Base-by-base conservation (phyloP, 2,113 vertebrate species). In the Helogale parvula region DNA sequence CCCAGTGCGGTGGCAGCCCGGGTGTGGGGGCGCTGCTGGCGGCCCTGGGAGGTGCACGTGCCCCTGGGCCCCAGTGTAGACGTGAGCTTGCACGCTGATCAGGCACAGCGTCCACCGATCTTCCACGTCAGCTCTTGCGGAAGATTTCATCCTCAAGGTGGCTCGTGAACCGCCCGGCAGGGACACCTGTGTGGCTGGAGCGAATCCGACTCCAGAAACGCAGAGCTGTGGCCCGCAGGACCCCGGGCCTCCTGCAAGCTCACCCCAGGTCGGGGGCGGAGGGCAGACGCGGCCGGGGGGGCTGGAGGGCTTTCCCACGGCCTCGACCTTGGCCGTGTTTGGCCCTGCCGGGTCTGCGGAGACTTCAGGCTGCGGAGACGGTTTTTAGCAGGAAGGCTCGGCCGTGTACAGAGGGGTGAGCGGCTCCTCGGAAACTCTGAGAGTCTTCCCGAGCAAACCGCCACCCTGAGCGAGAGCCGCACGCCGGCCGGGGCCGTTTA, bases 191-290 rank as follows among this genome's bases (percentile, higher is more conserved):
- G 45, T 0, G 11, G 50, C 1, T 3, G 31, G 38, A 65, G 50
- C n/a, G 65, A 21, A 27, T 47, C 47, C 19, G 0, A 1, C 41
- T 74, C 72, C 41, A 60, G 69, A 60, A 21, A 31, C 0, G 0
- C 16, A 14, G 10, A 4, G 9, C 50, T 4, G 3, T 2, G 29
- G 21, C 7, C 23, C 29, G 3, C 0, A 0, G 66, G 7, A 3
- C 23, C 1, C 16, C 7, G 12, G n/a, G 52, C 29, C 52, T 63
- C 33, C 50, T 10, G 19, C 23, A 29, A 9, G 1, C 6, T 63
- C 7, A 17, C 13, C 25, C 27, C 21, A 5, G 35, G 35, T 27
- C 35, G 9, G 63, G 69, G 52, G 9, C 45, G 11, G 7, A 35
- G 4, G 79, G 31, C 45, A 19, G 72, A 33, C 2, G 2, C 2